Evolutionary conservation across 2,113 vertebrate species (phyloP).

Genomic region (Clinocottus analis): DNA sequence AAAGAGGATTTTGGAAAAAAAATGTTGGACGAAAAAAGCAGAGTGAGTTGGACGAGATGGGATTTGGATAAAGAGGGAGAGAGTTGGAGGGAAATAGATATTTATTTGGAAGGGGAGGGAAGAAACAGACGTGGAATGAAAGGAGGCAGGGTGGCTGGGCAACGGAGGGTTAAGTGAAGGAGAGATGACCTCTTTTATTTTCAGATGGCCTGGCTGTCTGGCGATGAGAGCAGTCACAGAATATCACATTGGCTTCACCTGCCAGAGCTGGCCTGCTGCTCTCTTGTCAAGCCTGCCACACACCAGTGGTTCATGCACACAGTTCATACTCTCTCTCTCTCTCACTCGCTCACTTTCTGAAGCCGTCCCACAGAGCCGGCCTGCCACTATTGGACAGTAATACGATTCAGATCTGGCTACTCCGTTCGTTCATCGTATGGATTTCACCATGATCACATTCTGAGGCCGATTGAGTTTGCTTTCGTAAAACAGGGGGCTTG

Average conservation of each 20-base stretch:
- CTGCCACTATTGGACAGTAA: constrained; percentile 69
- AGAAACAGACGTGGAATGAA: constrained; percentile 25
- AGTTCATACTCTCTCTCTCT: constrained; percentile 38
- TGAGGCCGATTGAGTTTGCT: constrained; percentile 73
- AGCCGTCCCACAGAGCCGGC: constrained; percentile 39
- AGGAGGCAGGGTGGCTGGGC: background rate
- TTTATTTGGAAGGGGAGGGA: constrained; percentile 15
- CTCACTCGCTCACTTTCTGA: constrained; percentile 47
- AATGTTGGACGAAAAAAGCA: constrained; percentile 13
- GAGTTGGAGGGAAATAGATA: constrained; percentile 8
- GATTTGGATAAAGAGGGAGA: constrained; percentile 2
- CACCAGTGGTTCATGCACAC: constrained; percentile 47
- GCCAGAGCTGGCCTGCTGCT: constrained; percentile 66
- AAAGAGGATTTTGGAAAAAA: constrained; percentile 39
- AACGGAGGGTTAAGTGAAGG: constrained; percentile 35
- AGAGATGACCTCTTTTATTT: constrained; percentile 54
- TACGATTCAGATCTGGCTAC: constrained; percentile 72
- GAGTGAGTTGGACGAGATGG: background rate
- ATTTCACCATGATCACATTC: constrained; percentile 76
- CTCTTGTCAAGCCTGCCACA: constrained; percentile 70
- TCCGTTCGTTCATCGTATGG: constrained; percentile 57
- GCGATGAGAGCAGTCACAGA: constrained; percentile 62
- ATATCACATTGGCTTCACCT: constrained; percentile 73
- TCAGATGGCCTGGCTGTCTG: constrained; percentile 57
- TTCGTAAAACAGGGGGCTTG: constrained; percentile 67